Conservation (phyloP, 2,888 invertebrate genomes). For the Cryptocephalus primarius region DNA sequence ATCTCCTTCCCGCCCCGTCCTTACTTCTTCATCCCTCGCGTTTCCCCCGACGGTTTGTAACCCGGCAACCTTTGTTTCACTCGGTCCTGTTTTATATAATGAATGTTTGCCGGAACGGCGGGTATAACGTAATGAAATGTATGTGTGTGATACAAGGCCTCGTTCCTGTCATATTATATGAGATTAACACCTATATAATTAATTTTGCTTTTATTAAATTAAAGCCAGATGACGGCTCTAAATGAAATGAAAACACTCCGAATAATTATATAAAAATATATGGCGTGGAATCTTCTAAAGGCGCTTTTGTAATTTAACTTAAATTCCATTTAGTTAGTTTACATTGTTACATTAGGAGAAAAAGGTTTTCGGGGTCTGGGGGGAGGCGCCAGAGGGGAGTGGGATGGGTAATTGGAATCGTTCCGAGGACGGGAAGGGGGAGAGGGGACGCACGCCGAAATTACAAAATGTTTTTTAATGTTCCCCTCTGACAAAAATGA, state of each 20-base stretch:
- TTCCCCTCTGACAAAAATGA: too few relatives aligned
- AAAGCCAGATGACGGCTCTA: constrained; percentile 20
- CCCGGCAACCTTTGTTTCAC: neutral
- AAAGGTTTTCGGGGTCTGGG: neutral
- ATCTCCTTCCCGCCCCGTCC: constrained; percentile 25
- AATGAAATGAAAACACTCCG: constrained; percentile 25
- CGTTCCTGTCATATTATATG: constrained; percentile 8
- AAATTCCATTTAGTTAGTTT: constrained; percentile 3
- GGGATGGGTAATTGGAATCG: too few relatives aligned
- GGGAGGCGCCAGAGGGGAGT: constrained; percentile 10
- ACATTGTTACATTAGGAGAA: neutral
- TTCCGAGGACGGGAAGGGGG: too few relatives aligned
- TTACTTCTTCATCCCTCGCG: constrained; percentile 9
- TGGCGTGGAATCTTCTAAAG: constrained; percentile 12
- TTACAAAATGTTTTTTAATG: too few relatives aligned
- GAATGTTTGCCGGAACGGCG: constrained; percentile 28
- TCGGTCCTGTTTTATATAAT: constrained; percentile 23
- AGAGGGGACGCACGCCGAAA: too few relatives aligned
- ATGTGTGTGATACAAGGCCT: too few relatives aligned
- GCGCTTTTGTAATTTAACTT: constrained; percentile 10
- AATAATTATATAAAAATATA: constrained; percentile 25
- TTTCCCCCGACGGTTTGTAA: constrained; percentile 6
- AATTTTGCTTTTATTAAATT: constrained; percentile 26
- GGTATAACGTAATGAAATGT: neutral
- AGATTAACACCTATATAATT: constrained; percentile 20